Conservation (phyloP, 2,888 invertebrate genomes). For the Lycocerus yunnanus region DNA sequence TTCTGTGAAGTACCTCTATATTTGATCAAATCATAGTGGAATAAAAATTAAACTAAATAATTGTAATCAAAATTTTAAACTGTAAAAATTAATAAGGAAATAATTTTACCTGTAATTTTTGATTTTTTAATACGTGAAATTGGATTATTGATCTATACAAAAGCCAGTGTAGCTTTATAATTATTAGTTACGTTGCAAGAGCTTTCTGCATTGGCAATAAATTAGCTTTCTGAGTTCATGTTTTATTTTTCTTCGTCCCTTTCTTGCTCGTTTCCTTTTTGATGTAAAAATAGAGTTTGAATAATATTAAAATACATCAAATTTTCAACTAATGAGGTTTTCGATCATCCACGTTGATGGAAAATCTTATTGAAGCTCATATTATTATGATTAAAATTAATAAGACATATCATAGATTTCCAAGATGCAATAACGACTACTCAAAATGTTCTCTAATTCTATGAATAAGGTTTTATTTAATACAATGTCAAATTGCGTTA, state of each 20-base stretch:
- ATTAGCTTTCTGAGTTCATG: background rate
- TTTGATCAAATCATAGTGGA: too few species aligned
- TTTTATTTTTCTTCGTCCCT: background rate
- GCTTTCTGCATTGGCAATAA: background rate
- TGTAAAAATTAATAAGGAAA: too few species aligned
- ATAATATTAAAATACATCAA: background rate
- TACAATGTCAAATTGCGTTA: too few species aligned
- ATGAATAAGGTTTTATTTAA: too few species aligned
- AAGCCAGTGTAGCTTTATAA: background rate
- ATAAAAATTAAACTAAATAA: background rate
- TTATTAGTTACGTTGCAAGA: too few species aligned
- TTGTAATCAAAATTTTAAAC: too few species aligned
- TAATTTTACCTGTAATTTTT: background rate
- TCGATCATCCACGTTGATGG: background rate
- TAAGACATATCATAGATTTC: background rate
- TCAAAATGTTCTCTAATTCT: too few species aligned
- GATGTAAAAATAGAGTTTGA: background rate
- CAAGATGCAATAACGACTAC: background rate
- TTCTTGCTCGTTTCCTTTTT: background rate
- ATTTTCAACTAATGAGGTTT: background rate
- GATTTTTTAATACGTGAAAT: background rate
- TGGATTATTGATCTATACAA: background rate
- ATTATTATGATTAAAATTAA: background rate
- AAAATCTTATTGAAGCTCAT: background rate
- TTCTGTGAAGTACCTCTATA: too few species aligned